Percentiles rank a stretch among this genome's conserved stretches.
These are phyloP conservation scores for Tapirus indicus DNA, from an alignment of 2,797 vertebrate genomes.

Conservation along the genomic window DNA sequence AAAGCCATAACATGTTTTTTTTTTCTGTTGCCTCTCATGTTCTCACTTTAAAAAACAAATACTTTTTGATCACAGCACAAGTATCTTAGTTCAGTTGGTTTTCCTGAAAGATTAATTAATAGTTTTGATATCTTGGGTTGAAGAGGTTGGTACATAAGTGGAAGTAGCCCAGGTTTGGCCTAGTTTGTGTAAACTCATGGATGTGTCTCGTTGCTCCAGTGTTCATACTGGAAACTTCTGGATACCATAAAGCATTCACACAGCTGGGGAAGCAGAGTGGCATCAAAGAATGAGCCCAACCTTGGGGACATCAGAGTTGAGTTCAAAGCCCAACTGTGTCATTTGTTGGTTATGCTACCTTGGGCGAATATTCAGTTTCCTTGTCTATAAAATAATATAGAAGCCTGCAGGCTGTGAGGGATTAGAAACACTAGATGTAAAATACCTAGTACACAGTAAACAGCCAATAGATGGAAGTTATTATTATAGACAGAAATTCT, in stretches of 20 bases:
- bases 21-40: not conserved
- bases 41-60: conserved; percentile 18
- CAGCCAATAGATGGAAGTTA: not conserved
- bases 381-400: not conserved
- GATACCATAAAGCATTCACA: not conserved
- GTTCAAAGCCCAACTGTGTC: not conserved
- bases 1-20: not conserved
- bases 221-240: not conserved
- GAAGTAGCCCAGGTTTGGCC: not conserved
- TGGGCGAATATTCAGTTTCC: not conserved
- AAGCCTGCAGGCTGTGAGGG: not conserved
- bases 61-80: not conserved
- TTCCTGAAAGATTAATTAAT: not conserved
- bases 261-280: too few species aligned
- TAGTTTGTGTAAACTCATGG: not conserved
- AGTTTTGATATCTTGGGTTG: not conserved
- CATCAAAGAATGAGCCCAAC: not conserved
- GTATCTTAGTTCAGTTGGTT: not conserved
- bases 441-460: not conserved
- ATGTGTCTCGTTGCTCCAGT: not conserved
- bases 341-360: not conserved
- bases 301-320: not conserved
- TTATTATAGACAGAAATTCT: conserved; percentile 6
- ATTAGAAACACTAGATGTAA: not conserved
- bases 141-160: not conserved